A percentile compares a stretch with the other conserved stretches of the same genome.
Evolutionary conservation across 2,888 invertebrate genomes (phyloP).

Genomic region (Himalopsyche japonica): DNA sequence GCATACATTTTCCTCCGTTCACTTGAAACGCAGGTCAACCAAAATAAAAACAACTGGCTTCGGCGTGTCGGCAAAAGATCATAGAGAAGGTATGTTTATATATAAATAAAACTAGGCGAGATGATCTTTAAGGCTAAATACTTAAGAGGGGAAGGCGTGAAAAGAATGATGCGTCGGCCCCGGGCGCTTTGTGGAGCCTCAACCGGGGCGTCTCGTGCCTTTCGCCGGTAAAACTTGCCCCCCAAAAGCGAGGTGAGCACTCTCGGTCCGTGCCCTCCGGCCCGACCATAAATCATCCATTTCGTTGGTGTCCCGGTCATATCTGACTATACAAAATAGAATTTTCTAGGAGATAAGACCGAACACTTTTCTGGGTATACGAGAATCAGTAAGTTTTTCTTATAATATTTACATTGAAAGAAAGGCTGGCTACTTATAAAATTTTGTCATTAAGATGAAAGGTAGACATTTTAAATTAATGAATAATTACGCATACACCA

Average conservation of each 20-base stretch:
- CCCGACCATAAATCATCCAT: neutral
- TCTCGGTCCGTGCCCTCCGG: neutral
- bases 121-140: neutral
- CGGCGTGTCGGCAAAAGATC: neutral
- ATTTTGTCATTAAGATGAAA: too few species aligned
- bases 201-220: neutral
- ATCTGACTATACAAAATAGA: neutral
- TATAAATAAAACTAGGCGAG: neutral
- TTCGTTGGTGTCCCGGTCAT: neutral
- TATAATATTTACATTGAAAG: too few species aligned
- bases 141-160: neutral
- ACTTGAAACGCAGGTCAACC: neutral
- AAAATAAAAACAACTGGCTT: neutral
- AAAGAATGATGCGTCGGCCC: neutral
- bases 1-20: neutral
- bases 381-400: too few species aligned
- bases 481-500: too few species aligned
- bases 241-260: slow-evolving; percentile 1
- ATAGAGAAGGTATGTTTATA: neutral
- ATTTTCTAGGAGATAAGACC: neutral
- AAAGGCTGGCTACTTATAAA: too few species aligned
- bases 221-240: neutral
- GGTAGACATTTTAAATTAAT: too few species aligned
- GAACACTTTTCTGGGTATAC: too few species aligned
- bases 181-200: neutral